Conservation (phyloP, 2,113 vertebrate species). For the Dolichallabes microphthalmus region DNA sequence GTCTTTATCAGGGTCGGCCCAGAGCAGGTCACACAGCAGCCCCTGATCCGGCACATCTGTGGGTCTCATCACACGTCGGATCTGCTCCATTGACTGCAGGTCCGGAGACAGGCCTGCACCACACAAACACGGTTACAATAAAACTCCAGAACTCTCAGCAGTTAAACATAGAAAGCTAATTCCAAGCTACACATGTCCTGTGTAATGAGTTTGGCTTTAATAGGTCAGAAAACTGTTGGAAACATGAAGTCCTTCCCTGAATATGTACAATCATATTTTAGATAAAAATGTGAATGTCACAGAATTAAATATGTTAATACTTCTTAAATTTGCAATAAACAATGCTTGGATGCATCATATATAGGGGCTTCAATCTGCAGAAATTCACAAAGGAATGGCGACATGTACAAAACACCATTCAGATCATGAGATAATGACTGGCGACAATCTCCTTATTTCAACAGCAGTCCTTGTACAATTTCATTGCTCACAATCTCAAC, state of each 20-base stretch:
- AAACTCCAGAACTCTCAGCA: neutral
- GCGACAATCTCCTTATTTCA: neutral
- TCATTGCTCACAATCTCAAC: too few relatives aligned
- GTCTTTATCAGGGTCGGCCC: conserved; percentile 96
- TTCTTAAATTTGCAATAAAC: too few relatives aligned
- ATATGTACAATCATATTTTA: too few relatives aligned
- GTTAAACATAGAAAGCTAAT: neutral
- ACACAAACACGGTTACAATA: neutral
- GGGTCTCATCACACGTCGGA: conserved; percentile 92
- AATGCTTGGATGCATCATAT: too few relatives aligned
- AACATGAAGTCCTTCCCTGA: too few relatives aligned
- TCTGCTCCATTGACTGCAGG: conserved; percentile 96
- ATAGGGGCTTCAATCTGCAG: too few relatives aligned
- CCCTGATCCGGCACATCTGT: conserved; percentile 96
- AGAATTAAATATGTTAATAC: too few relatives aligned
- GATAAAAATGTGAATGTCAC: too few relatives aligned
- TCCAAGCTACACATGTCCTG: neutral
- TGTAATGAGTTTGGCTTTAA: neutral
- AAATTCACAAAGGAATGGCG: too few relatives aligned
- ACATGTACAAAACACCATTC: too few relatives aligned
- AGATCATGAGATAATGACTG: neutral
- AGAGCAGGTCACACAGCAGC: conserved; percentile 90
- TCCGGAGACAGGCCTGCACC: conserved; percentile 86
- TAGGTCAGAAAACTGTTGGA: neutral
- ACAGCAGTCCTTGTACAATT: too few relatives aligned